These are phyloP conservation scores for Erebia palarica DNA, from an alignment of 2,888 invertebrate genomes.

Conservation along the genomic window DNA sequence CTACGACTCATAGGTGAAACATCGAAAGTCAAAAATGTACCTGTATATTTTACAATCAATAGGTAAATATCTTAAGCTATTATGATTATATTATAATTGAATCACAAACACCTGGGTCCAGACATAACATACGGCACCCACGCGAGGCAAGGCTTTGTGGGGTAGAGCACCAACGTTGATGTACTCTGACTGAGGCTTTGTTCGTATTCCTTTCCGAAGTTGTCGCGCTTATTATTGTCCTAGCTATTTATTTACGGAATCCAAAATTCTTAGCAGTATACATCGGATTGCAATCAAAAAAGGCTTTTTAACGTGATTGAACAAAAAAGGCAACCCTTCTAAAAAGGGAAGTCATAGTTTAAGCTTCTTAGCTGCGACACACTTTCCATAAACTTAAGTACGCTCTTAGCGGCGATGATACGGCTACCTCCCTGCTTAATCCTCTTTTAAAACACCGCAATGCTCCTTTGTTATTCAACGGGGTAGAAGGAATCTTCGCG, in stretches of 20 bases:
- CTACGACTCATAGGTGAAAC: too few relatives aligned
- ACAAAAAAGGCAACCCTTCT: conserved; percentile 81
- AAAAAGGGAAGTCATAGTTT: conserved; percentile 72
- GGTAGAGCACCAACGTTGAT: too few relatives aligned
- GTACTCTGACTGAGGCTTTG: too few relatives aligned
- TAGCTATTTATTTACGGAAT: not conserved
- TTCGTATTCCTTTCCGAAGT: too few relatives aligned
- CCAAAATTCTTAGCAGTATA: conserved; percentile 1
- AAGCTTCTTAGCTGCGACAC: conserved; percentile 72
- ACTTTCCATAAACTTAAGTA: conserved; percentile 79
- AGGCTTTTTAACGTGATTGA: conserved; percentile 67
- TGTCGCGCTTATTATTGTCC: not conserved
- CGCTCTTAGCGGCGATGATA: conserved; percentile 76
- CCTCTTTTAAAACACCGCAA: conserved; percentile 74
- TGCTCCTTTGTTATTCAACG: conserved; percentile 73
- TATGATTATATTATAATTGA: too few relatives aligned
- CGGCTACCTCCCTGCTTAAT: conserved; percentile 73
- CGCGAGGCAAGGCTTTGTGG: too few relatives aligned
- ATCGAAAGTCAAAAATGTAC: too few relatives aligned
- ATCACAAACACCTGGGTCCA: too few relatives aligned
- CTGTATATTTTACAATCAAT: too few relatives aligned
- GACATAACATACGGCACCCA: too few relatives aligned
- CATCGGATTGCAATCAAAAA: conserved; percentile 64
- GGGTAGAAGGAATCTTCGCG: conserved; percentile 64
- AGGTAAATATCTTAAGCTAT: too few relatives aligned